Evolutionary conservation across 2,888 invertebrate genomes (phyloP).

Genomic region (Rhingia rostrata): DNA sequence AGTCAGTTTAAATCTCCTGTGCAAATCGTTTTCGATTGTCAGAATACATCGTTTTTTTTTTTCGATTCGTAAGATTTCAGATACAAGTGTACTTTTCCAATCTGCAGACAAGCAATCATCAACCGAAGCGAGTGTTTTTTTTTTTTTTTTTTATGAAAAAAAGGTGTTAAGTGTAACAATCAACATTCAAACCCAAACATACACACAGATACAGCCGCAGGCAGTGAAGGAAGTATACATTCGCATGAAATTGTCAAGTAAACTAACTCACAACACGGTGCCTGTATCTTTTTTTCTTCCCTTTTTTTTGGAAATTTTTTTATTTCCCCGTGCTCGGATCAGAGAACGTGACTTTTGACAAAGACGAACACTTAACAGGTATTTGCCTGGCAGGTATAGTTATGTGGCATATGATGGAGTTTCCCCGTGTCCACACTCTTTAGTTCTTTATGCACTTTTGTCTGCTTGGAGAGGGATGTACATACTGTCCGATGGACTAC

Average conservation of each 20-base stretch:
- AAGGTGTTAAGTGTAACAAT: slow-evolving; percentile 53
- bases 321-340: slow-evolving; percentile 16
- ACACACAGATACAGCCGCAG: background rate
- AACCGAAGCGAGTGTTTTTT: background rate
- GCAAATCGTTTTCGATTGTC: background rate
- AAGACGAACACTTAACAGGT: slow-evolving; percentile 65
- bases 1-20: background rate
- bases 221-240: slow-evolving; percentile 15
- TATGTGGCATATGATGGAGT: slow-evolving; percentile 15
- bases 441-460: background rate
- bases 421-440: slow-evolving; percentile 12
- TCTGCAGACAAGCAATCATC: background rate
- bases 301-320: slow-evolving; percentile 15
- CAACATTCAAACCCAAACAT: slow-evolving; percentile 16
- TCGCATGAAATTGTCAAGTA: slow-evolving; percentile 1
- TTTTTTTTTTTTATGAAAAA: background rate
- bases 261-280: background rate
- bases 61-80: background rate
- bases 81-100: slow-evolving; percentile 4
- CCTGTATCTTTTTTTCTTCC: background rate
- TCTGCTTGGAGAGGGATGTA: slow-evolving; percentile 30
- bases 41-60: background rate
- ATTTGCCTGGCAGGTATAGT: slow-evolving; percentile 33
- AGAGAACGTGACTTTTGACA: slow-evolving; percentile 70
- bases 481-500: slow-evolving; percentile 6